Base-by-base conservation (phyloP, 2,797 vertebrate species). In the Lateolabrax maculatus region DNA sequence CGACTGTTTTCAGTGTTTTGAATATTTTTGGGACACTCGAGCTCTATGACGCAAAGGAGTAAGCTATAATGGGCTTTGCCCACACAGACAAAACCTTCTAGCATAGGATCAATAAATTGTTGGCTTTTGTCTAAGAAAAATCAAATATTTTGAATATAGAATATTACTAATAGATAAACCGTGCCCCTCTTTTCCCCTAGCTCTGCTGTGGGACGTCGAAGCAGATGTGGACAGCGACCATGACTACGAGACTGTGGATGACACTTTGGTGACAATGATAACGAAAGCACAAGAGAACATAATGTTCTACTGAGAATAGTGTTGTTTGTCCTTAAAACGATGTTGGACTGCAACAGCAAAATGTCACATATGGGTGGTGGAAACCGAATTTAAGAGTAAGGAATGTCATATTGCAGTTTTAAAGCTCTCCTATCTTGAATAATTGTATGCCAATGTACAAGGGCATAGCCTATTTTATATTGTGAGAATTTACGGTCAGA, bases 171-270 rank as follows among this genome's bases (percentile, higher is more conserved):
- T 13, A 19, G 49, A 75, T 34, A 8, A 65, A 61, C 9, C 12
- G 0, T 52, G 2, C 23, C 2, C 15, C 10, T 46, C 18, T 65
- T 52, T 58, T 15, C 16, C 21, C 9, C 12, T 74, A 91, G 92
- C 0, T 9, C 1, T 1, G 0, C 0, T 18, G 37, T 0, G 3
- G 25, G 68, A 70, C 0, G 2, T 67, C 0, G 6, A 3, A 13
- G 46, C 69, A 56, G 75, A 87, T n/a, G 58, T 2, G 37, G 89
- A 93, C 77, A 93, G 92, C 1, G 94, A 96, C 56, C 95, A 97
- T 0, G 95, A 96, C 73, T 97, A 98, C 0, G 96, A 97, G 91
- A 66, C 51, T 2, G 5, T 97, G 23, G 69, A 92, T 0, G 93
- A 93, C 0, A 41, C 72, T 21, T 36, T 96, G 1, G 0, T 60